Evolutionary conservation across 2,113 vertebrate species (phyloP).

Genomic region (Rhineura floridana): DNA sequence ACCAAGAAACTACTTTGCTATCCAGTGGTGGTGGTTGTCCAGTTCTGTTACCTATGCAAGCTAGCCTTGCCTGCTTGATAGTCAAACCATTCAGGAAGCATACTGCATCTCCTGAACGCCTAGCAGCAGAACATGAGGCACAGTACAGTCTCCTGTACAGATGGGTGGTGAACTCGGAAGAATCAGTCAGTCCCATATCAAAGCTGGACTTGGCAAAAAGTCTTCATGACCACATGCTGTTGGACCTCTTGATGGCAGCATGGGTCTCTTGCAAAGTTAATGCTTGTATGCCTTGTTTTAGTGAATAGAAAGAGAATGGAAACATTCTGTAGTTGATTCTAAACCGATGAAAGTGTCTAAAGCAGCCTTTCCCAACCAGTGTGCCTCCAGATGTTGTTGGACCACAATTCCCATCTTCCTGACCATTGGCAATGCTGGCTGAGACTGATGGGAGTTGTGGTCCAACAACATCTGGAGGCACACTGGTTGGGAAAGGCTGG

Average conservation of each 20-base stretch:
- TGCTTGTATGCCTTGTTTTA: no score
- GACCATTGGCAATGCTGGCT: no score
- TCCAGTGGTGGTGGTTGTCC: not conserved
- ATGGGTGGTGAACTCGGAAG: not conserved
- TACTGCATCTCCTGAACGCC: no score
- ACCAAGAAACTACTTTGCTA: not conserved
- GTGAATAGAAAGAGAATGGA: not conserved
- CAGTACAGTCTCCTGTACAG: no score
- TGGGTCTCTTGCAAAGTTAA: not conserved
- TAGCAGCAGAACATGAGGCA: not conserved
- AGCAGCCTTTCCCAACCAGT: not conserved
- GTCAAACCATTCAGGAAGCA: not conserved
- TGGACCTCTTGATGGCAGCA: not conserved
- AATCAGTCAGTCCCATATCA: not conserved
- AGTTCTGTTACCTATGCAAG: no score
- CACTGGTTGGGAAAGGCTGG: no score
- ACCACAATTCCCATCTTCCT: no score
- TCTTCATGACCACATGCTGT: not conserved
- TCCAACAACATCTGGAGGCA: no score
- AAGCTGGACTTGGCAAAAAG: not conserved
- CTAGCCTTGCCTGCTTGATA: not conserved
- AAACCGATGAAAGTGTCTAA: not conserved
- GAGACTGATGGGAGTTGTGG: no score
- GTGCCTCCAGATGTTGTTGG: no score
- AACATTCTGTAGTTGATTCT: not conserved